A percentile compares a stretch with the other conserved stretches of the same genome.
Conservation (phyloP, 2,113 vertebrate species). For the Montifringilla adamsi region DNA sequence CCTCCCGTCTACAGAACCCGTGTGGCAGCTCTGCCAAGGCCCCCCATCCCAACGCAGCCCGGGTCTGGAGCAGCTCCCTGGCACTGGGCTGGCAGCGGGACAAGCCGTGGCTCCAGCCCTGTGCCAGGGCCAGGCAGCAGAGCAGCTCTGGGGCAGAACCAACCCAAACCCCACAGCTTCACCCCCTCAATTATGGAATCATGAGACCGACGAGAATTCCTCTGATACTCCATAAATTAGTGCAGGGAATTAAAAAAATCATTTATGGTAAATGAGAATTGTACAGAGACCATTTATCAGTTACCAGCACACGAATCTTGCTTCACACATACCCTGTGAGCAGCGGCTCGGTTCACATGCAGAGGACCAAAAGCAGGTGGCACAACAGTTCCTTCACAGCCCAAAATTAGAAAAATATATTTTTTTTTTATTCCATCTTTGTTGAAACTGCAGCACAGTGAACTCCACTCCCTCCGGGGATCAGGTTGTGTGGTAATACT, state of each 20-base stretch:
- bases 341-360: constrained; percentile 55
- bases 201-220: constrained; percentile 27
- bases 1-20: not conserved
- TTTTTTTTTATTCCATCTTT: constrained; percentile 40
- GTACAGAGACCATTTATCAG: constrained; percentile 51
- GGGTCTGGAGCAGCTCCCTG: not conserved
- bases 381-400: constrained; percentile 70
- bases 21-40: not conserved
- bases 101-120: not conserved
- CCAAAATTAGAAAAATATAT: constrained; percentile 72
- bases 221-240: constrained; percentile 67
- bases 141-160: not conserved
- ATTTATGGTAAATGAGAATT: constrained; percentile 56
- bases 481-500: constrained; percentile 97
- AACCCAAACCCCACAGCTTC: not conserved
- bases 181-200: not conserved
- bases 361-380: constrained; percentile 68
- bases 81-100: not conserved
- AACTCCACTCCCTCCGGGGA: not conserved
- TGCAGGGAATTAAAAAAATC: constrained; percentile 59
- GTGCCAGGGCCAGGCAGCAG: not conserved
- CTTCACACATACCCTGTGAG: constrained; percentile 60
- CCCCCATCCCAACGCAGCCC: not conserved
- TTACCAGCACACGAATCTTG: constrained; percentile 62
- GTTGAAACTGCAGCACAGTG: constrained; percentile 9